Evolutionary conservation across 2,113 vertebrate genomes (phyloP).

Genomic region (Meriones unguiculatus): DNA sequence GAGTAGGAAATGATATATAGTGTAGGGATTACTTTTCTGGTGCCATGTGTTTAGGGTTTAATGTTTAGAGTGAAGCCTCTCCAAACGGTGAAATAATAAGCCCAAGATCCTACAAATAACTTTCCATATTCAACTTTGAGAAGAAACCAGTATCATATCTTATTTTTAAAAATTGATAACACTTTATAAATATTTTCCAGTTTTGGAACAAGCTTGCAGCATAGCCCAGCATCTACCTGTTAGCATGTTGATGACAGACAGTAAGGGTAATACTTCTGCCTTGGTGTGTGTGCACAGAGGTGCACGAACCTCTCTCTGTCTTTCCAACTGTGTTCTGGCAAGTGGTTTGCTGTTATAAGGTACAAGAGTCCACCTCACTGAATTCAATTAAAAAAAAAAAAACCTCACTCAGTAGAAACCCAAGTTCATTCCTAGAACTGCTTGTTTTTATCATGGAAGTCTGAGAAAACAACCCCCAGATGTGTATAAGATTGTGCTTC

Average conservation of each 20-base stretch:
- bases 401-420: background rate
- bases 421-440: background rate
- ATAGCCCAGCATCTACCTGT: fast-evolving
- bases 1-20: background rate
- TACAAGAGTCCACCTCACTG: background rate
- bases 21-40: background rate
- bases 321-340: background rate
- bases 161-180: too few relatives aligned
- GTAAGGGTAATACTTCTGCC: fast-evolving
- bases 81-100: background rate
- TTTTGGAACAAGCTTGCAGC: fast-evolving
- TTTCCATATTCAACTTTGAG: background rate
- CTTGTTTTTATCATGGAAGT: background rate
- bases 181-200: fast-evolving
- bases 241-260: too few relatives aligned
- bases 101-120: background rate
- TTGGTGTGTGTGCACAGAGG: background rate
- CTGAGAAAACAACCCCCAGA: background rate
- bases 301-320: background rate
- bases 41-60: background rate
- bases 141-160: background rate
- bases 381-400: background rate
- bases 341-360: too few relatives aligned
- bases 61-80: background rate
- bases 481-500: background rate